phyloP scores from a whole-genome alignment of 2,797 vertebrate genomes.

The Phrynocephalus vlangalii region DNA sequence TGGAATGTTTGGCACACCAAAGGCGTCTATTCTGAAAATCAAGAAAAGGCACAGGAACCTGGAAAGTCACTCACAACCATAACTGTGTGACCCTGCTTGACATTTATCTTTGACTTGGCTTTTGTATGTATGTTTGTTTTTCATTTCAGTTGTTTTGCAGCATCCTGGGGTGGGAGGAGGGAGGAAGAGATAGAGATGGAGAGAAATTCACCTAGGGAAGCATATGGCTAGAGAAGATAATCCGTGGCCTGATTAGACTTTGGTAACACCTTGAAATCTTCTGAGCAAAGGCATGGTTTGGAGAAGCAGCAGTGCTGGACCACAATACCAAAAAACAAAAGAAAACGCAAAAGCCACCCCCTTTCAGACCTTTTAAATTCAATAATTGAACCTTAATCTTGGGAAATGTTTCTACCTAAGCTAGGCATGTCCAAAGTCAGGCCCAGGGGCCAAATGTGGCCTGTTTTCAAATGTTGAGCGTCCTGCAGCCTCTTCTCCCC shows the following conservation, averaged over 20 bases:
- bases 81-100: neutral
- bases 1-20: constrained; percentile 1
- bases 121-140: constrained; percentile 28
- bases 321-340: constrained; percentile 7
- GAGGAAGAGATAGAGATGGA: neutral
- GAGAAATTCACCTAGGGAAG: neutral
- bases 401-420: neutral
- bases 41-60: neutral
- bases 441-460: too few relatives aligned
- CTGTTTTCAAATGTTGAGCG: too few relatives aligned
- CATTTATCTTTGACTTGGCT: neutral
- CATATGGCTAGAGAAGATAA: constrained; percentile 1
- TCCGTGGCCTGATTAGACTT: constrained; percentile 23
- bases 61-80: neutral
- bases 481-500: too few relatives aligned
- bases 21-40: constrained; percentile 35
- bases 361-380: constrained; percentile 34
- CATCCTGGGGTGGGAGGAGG: fast-evolving
- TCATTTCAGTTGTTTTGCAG: constrained; percentile 27
- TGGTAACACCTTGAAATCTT: constrained; percentile 20
- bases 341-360: neutral
- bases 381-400: neutral
- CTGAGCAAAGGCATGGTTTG: neutral
- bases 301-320: constrained; percentile 16
- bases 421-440: too few relatives aligned